Conservation (phyloP, 23 tunicate genomes). For the Styela clava region DNA sequence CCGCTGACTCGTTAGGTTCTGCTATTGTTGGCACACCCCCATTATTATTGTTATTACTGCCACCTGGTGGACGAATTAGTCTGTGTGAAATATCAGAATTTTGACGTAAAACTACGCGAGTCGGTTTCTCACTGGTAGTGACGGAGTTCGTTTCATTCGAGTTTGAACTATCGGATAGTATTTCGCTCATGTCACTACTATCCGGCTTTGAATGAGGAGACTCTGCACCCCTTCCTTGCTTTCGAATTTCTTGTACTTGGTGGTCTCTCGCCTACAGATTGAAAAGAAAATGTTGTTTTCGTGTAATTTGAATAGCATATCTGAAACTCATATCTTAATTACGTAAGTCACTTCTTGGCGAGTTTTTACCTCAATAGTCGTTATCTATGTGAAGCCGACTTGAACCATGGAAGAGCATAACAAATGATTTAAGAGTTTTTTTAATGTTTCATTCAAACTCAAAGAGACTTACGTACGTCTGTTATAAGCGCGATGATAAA, state of each 20-base stretch:
- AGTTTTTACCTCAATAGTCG: too few species aligned
- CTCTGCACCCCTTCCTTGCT: constrained; percentile 9
- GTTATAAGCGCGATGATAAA: too few species aligned
- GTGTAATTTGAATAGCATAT: too few species aligned
- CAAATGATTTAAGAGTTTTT: too few species aligned
- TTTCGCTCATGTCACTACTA: constrained; percentile 4
- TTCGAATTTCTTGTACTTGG: constrained; percentile 2
- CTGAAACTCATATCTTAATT: too few species aligned
- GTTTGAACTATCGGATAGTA: not conserved
- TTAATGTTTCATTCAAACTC: too few species aligned
- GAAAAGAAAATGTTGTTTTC: too few species aligned
- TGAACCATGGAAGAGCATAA: too few species aligned
- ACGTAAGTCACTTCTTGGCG: too few species aligned
- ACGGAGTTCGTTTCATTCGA: constrained; percentile 5
- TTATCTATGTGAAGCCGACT: too few species aligned
- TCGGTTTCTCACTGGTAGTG: not conserved
- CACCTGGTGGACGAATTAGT: constrained; percentile 11
- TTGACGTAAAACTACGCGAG: constrained; percentile 22
- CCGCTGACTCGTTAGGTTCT: not conserved
- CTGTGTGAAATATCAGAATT: constrained; percentile 23
- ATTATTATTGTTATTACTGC: not conserved
- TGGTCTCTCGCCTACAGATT: constrained; percentile 11
- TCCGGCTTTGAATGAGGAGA: constrained; percentile 3
- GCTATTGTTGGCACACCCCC: not conserved
- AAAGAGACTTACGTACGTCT: too few species aligned